Percentiles rank a stretch among this genome's conserved stretches.
phyloP scores from a whole-genome alignment of 2,888 invertebrate species.

The Papilio gigon region DNA sequence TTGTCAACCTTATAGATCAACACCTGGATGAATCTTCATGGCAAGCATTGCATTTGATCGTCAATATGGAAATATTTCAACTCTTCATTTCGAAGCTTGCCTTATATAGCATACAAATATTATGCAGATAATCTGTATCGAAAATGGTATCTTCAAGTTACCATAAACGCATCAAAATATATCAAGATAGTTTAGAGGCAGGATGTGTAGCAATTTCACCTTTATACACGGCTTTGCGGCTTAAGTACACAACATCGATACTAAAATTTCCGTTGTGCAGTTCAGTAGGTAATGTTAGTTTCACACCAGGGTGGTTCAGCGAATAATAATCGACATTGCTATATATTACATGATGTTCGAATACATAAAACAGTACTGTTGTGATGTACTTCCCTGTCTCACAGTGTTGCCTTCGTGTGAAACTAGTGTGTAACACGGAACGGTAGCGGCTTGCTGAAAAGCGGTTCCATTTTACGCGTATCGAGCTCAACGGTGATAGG shows the following conservation, averaged over 20 bases:
- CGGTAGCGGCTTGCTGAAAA: conserved; percentile 43
- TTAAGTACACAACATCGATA: conserved; percentile 9
- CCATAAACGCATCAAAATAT: conserved; percentile 2
- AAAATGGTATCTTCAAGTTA: neutral
- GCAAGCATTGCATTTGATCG: neutral
- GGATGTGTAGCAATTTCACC: conserved; percentile 26
- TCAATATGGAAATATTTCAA: neutral
- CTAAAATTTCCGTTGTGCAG: conserved; percentile 20
- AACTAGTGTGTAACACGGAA: conserved; percentile 10
- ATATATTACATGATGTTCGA: neutral
- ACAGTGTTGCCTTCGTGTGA: neutral
- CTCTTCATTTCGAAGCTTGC: neutral
- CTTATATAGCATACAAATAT: neutral
- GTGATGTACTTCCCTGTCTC: neutral
- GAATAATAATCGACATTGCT: too few relatives aligned
- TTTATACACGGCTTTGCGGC: conserved; percentile 17
- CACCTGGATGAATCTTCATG: neutral
- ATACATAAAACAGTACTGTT: neutral
- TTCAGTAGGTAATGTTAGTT: conserved; percentile 7
- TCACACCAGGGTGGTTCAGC: neutral
- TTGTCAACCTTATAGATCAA: too few relatives aligned
- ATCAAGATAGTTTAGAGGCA: conserved; percentile 7
- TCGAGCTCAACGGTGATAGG: conserved; percentile 57
- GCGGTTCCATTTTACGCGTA: conserved; percentile 62
- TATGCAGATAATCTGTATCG: neutral